phyloP scores from a whole-genome alignment of 2,113 vertebrate species.

The Heterotilapia buettikoferi region DNA sequence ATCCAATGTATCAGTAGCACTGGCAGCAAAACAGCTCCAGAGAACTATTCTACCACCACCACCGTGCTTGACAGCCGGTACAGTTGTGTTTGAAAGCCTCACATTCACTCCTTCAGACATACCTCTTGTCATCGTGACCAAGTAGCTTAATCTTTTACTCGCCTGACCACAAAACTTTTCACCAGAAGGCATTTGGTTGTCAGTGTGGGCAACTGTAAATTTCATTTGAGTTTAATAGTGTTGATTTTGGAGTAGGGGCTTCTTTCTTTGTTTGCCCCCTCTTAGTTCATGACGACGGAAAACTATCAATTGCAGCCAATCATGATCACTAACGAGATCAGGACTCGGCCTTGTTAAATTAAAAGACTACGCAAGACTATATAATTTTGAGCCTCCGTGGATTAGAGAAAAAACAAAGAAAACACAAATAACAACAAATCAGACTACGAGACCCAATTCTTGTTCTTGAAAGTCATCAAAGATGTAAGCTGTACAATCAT shows the following conservation, averaged over 20 bases:
- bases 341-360: background rate
- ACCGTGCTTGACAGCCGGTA: rapidly evolving
- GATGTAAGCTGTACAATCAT: no score
- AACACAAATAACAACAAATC: background rate
- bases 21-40: background rate
- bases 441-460: background rate
- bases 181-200: background rate
- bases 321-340: background rate
- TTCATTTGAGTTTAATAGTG: background rate
- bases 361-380: background rate
- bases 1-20: background rate
- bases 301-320: background rate
- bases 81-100: background rate
- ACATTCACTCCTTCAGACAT: background rate
- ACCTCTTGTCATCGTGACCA: background rate
- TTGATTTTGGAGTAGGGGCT: background rate
- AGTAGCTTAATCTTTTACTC: background rate
- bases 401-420: background rate
- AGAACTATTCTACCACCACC: background rate
- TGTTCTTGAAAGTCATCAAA: no score
- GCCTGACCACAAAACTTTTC: background rate
- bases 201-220: background rate
- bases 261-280: background rate
- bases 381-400: background rate
- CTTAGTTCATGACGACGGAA: background rate